Evolutionary conservation across 2,888 invertebrate genomes (phyloP).

Genomic region (Microdon myrmicae): DNA sequence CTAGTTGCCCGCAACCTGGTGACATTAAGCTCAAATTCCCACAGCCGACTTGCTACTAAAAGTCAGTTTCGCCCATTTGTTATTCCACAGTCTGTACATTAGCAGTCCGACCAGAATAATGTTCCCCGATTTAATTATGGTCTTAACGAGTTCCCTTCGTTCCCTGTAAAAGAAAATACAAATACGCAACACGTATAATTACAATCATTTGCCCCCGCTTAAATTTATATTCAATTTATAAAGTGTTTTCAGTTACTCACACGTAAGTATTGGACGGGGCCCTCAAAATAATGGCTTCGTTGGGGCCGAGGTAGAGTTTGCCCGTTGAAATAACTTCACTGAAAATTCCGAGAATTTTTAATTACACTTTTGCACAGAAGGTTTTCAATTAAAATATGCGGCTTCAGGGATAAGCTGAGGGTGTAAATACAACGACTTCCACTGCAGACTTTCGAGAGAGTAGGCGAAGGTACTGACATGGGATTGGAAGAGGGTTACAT

Average conservation of each 20-base stretch:
- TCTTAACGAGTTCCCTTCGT: constrained; percentile 58
- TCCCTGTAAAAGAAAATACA: constrained; percentile 53
- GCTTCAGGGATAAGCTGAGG: too few species aligned
- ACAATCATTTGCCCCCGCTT: constrained; percentile 27
- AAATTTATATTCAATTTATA: not conserved
- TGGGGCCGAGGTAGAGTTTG: constrained; percentile 41
- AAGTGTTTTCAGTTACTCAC: constrained; percentile 33
- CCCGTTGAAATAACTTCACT: not conserved
- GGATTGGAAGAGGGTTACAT: too few species aligned
- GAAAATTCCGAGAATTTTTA: too few species aligned
- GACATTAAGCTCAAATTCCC: constrained; percentile 27
- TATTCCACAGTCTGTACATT: constrained; percentile 64
- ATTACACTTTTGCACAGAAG: too few species aligned
- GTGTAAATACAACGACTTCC: too few species aligned
- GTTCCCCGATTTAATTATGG: constrained; percentile 61
- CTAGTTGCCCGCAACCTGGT: too few species aligned
- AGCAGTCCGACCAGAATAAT: constrained; percentile 62
- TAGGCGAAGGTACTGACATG: too few species aligned
- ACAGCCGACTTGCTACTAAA: constrained; percentile 55
- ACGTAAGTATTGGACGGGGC: too few species aligned
- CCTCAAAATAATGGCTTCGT: constrained; percentile 53
- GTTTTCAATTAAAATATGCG: too few species aligned
- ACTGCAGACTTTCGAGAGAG: too few species aligned
- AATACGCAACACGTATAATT: constrained; percentile 58
- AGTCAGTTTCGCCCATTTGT: constrained; percentile 65